Conservation (phyloP, 2,797 vertebrate species). For the Siniperca obscura region DNA sequence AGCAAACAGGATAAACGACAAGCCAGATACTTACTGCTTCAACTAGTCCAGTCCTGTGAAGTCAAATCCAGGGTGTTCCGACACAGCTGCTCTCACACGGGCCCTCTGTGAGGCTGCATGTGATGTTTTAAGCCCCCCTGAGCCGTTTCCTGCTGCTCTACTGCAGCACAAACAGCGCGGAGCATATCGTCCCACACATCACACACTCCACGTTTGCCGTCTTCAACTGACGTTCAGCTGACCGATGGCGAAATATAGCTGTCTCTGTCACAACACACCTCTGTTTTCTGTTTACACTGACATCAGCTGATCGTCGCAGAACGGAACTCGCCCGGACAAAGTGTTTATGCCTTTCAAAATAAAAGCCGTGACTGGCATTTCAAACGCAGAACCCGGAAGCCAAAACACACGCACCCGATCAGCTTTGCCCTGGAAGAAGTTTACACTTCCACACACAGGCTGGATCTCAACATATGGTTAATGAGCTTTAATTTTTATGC, state of each 20-base stretch:
- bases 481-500: neutral
- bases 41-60: constrained; percentile 11
- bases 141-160: constrained; percentile 40
- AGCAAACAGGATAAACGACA: neutral
- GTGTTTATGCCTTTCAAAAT: constrained; percentile 56
- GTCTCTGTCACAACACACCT: neutral
- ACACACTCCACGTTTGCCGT: neutral
- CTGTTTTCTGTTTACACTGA: constrained; percentile 68
- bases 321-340: constrained; percentile 32
- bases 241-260: constrained; percentile 11
- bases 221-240: neutral
- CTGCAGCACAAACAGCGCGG: neutral
- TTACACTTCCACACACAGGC: neutral
- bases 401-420: neutral
- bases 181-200: neutral
- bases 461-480: constrained; percentile 2
- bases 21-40: constrained; percentile 58
- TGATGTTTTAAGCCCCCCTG: constrained; percentile 53
- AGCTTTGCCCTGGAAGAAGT: constrained; percentile 57
- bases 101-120: constrained; percentile 52
- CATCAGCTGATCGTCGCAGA: constrained; percentile 72
- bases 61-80: constrained; percentile 14
- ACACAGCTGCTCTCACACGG: constrained; percentile 31
- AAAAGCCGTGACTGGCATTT: constrained; percentile 25
- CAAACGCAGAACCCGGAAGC: constrained; percentile 36